A percentile compares a stretch with the other conserved stretches of the same genome.
These are phyloP conservation scores for Phytoseiulus persimilis DNA, from an alignment of 2,888 invertebrate species.

Conservation along the genomic window DNA sequence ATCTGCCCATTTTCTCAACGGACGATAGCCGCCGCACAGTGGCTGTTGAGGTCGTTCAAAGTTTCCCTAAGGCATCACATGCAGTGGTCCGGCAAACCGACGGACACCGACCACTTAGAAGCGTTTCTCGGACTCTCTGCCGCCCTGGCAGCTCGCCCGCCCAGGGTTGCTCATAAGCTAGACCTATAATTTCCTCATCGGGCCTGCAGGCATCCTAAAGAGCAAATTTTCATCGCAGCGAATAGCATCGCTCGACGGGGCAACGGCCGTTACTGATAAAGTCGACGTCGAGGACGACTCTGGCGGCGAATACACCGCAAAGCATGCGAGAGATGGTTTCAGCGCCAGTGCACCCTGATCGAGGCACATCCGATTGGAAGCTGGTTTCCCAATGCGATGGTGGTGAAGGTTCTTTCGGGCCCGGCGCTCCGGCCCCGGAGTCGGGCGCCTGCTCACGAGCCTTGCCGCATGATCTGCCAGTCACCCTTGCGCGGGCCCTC, in stretches of 20 bases:
- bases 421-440: not conserved
- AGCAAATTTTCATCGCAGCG: not conserved
- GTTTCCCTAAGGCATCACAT: not conserved
- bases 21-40: not conserved
- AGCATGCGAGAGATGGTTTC: not conserved
- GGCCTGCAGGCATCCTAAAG: not conserved
- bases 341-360: not conserved
- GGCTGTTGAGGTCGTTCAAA: constrained; percentile 5
- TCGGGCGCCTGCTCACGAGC: not conserved
- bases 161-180: not conserved
- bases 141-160: not conserved
- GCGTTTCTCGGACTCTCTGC: not conserved
- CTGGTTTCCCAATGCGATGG: not conserved
- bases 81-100: not conserved
- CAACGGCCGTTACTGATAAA: not conserved
- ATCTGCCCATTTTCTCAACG: not conserved
- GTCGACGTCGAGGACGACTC: not conserved
- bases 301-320: not conserved
- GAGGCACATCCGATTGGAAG: not conserved
- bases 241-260: not conserved
- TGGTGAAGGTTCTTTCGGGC: not conserved
- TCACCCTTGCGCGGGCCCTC: not conserved
- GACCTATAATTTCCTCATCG: not conserved
- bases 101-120: not conserved
- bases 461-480: not conserved